Evolutionary conservation across 2,797 vertebrate species (phyloP), one percentile per base, ranked within the genome.

Genomic region (Phylloscopus collybita): DNA sequence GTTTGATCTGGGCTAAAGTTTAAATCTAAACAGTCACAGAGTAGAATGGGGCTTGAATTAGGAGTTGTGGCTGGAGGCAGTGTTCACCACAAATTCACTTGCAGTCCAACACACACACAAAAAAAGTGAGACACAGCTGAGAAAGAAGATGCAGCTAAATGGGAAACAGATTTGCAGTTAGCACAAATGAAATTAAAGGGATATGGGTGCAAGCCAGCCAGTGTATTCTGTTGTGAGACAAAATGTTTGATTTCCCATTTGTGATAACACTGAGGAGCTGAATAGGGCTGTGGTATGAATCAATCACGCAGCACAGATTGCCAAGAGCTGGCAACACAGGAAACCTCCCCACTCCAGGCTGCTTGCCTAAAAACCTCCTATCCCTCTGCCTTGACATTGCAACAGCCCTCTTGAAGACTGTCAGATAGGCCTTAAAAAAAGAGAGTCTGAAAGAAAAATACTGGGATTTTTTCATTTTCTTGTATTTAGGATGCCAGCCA

Each of bases 221-320:
- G 59, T 42, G 27, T 67, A 62, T 76, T 72, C 70, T 88, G 70
- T 45, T 75, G 90, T 92, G 86, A 95, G 92, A 92, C 80, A 90
- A 92, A 94, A 95, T 49, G 56, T 88, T 95, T 83, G 67, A 88
- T 95, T 90, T 90, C 83, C 73, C 80, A 82, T 86, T 95, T 86
- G 71, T 66, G 93, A 93, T 90, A 97, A 84, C 51, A 42, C 1
- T 45, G 80, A 81, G 85, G 92, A 91, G 93, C 56, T 85, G 85
- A 70, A 66, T 32, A 57, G 44, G 44, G 40, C 51, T 62, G 30
- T 36, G 74, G 32, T 73, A 81, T 38, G 40, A 93, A 87, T 50
- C 64, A 74, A 70, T 66, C 71, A 49, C 6, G 5, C 81, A 76
- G 64, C 44, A n/a, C 60, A 62, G 80, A 53, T 4, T 92, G 64